Evolutionary conservation across 2,888 invertebrate genomes (phyloP).

Genomic region (Watsonalla cultraria): DNA sequence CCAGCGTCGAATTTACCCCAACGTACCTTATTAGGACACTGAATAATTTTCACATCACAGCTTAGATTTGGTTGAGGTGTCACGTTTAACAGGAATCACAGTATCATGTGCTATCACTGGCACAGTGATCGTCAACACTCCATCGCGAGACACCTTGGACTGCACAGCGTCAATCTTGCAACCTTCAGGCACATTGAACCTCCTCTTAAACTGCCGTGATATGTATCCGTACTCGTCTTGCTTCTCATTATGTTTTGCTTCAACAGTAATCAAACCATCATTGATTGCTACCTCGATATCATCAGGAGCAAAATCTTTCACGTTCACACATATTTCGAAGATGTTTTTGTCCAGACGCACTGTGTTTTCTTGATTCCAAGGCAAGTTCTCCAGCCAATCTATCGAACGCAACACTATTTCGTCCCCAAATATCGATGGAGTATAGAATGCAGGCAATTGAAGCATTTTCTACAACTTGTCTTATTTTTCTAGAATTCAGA

Average conservation of each 20-base stretch:
- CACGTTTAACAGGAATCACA: slow-evolving; percentile 49
- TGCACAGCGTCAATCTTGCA: slow-evolving; percentile 40
- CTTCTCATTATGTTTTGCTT: slow-evolving; percentile 57
- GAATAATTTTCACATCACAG: slow-evolving; percentile 24
- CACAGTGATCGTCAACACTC: slow-evolving; percentile 41
- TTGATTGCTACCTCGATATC: slow-evolving; percentile 45
- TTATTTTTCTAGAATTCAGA: slow-evolving; percentile 9
- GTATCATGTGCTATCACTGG: slow-evolving; percentile 42
- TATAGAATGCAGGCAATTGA: slow-evolving; percentile 12
- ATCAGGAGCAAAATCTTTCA: slow-evolving; percentile 49
- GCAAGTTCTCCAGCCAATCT: slow-evolving; percentile 60
- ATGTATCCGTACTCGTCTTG: slow-evolving; percentile 52
- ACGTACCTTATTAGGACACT: not conserved
- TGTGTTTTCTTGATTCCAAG: slow-evolving; percentile 49
- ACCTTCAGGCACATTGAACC: slow-evolving; percentile 45
- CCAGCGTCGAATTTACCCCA: not conserved
- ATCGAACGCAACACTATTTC: slow-evolving; percentile 54
- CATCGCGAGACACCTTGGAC: slow-evolving; percentile 48
- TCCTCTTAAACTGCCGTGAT: slow-evolving; percentile 49
- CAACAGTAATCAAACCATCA: slow-evolving; percentile 47
- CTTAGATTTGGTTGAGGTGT: slow-evolving; percentile 38
- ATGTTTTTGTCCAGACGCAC: slow-evolving; percentile 37
- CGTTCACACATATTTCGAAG: slow-evolving; percentile 47
- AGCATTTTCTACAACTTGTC: slow-evolving; percentile 9
- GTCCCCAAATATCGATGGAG: slow-evolving; percentile 45